Conservation (phyloP, 2,888 invertebrate genomes). For the Heliconius ethilla region DNA sequence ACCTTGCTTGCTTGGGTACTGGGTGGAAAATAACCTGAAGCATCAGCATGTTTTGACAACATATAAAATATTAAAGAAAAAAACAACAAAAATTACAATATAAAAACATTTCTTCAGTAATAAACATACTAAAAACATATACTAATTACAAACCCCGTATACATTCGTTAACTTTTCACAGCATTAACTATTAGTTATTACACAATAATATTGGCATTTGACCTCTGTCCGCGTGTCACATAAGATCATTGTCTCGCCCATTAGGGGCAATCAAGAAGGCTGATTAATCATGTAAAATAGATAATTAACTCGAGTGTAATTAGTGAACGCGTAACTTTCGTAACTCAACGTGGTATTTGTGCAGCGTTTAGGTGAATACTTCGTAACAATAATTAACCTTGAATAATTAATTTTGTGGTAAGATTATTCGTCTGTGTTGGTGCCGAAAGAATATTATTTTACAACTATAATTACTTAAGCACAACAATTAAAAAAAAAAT, state of each 20-base stretch:
- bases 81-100: background rate
- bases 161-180: slow-evolving; percentile 14
- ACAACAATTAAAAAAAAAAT: too few species aligned
- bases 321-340: slow-evolving; percentile 12
- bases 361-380: slow-evolving; percentile 4
- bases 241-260: slow-evolving; percentile 26
- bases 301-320: slow-evolving; percentile 16
- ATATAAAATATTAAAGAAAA: too few species aligned
- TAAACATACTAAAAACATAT: background rate
- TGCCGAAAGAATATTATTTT: background rate
- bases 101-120: background rate
- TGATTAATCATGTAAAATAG: slow-evolving; percentile 30
- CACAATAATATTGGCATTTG: slow-evolving; percentile 30
- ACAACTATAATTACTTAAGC: too few species aligned
- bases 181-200: slow-evolving; percentile 14
- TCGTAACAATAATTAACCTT: slow-evolving; percentile 20
- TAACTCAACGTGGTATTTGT: slow-evolving; percentile 5
- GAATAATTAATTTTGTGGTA: slow-evolving; percentile 10
- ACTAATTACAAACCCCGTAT: background rate
- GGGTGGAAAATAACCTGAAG: too few species aligned
- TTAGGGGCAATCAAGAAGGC: slow-evolving; percentile 32
- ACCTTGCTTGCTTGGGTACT: too few species aligned
- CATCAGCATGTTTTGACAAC: too few species aligned
- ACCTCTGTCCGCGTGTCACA: slow-evolving; percentile 25
- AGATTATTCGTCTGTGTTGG: background rate